These are phyloP conservation scores for Sebastes taczanowskii DNA, from an alignment of 2,797 vertebrate species.

Conservation along the genomic window DNA sequence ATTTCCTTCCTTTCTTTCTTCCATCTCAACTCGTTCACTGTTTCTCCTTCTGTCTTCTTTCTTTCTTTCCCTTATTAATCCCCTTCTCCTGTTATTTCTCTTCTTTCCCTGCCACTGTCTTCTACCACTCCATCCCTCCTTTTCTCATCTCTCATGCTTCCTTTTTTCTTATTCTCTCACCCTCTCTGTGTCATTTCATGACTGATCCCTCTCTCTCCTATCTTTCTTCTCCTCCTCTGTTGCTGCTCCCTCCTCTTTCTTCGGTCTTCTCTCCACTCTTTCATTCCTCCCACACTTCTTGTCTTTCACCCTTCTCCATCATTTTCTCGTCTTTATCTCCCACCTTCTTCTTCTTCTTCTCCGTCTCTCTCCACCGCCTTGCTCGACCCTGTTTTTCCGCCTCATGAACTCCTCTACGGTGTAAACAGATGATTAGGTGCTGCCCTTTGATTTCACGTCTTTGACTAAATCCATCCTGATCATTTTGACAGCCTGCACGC, in stretches of 20 bases:
- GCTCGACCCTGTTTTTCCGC: not conserved
- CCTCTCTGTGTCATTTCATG: not conserved
- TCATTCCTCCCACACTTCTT: not conserved
- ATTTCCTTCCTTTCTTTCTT: too few relatives aligned
- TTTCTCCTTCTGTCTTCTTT: not conserved
- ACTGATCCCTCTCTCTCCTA: not conserved
- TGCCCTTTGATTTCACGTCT: slow-evolving; percentile 51
- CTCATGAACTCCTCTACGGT: not conserved
- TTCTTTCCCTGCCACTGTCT: not conserved
- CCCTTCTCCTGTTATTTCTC: not conserved
- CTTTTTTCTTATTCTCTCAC: not conserved
- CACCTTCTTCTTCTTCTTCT: not conserved
- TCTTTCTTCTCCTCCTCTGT: not conserved
- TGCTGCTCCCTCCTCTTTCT: too few relatives aligned
- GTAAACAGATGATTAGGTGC: slow-evolving; percentile 55
- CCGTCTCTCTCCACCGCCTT: not conserved
- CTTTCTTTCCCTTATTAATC: not conserved
- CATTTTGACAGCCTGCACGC: slow-evolving; percentile 21
- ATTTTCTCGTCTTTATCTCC: not conserved
- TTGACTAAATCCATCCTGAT: slow-evolving; percentile 55
- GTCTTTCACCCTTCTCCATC: not conserved
- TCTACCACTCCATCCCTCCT: not conserved
- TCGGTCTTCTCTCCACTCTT: not conserved
- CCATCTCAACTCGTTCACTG: not conserved
- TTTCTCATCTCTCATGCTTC: not conserved